Evolutionary conservation across 2,888 invertebrate species (phyloP).

Genomic region (Leucoptera coffeella): DNA sequence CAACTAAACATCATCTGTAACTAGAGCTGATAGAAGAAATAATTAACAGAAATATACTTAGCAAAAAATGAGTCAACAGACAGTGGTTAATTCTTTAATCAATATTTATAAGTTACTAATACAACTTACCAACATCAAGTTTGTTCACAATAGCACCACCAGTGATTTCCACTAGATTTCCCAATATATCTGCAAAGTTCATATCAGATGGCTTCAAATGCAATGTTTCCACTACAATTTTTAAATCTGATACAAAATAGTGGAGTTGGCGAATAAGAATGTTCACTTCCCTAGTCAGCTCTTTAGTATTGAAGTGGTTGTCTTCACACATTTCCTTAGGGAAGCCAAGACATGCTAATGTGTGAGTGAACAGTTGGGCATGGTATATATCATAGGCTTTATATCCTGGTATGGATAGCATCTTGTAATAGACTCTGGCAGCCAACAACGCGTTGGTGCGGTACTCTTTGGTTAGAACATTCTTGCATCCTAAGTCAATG

Average conservation of each 20-base stretch:
- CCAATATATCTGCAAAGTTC: constrained; percentile 40
- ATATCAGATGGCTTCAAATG: constrained; percentile 23
- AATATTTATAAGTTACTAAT: not conserved
- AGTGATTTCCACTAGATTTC: constrained; percentile 31
- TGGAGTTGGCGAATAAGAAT: constrained; percentile 18
- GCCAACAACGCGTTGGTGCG: constrained; percentile 45
- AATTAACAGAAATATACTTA: no score
- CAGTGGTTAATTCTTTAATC: no score
- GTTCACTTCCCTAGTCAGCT: constrained; percentile 24
- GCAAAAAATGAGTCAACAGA: no score
- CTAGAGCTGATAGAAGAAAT: not conserved
- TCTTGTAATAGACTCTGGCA: constrained; percentile 55
- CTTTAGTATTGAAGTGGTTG: constrained; percentile 17
- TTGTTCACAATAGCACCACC: constrained; percentile 29
- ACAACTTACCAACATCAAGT: constrained; percentile 27
- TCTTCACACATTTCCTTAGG: constrained; percentile 31
- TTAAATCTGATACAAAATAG: constrained; percentile 21
- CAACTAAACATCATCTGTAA: not conserved
- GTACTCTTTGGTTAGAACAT: constrained; percentile 27
- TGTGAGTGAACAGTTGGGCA: constrained; percentile 52
- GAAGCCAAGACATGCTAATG: constrained; percentile 30
- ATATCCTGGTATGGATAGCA: constrained; percentile 60
- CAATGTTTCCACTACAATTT: constrained; percentile 15
- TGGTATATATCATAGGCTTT: constrained; percentile 62
- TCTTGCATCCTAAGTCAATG: constrained; percentile 44